Base-by-base conservation (phyloP, 2,113 vertebrate genomes). In the Salvator merianae region DNA sequence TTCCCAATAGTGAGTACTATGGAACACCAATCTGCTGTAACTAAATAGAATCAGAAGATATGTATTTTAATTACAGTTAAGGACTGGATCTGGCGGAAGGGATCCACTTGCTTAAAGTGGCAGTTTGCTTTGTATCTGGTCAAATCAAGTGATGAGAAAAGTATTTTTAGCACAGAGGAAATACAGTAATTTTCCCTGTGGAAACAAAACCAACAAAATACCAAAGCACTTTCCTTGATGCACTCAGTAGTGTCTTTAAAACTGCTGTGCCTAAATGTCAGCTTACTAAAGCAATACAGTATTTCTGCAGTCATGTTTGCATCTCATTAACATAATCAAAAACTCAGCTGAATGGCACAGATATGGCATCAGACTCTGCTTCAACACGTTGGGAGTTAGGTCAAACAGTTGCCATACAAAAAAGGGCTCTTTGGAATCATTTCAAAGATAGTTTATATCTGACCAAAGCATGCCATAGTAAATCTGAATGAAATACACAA, bases 1-100 rank as follows among this genome's bases (percentile, higher is more conserved):
- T 38, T 38, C 75, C 20, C 47, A n/a, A 34, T 53, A 43, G 65
- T 24, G n/a, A 77, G 9, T 77, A 6, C 62, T 74, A 53, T 22
- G 18, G 63, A 55, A 26, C 43, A 83, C 72, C 43, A 69, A 76
- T 53, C 53, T 55, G 73, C 63, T 55, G 40, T 36, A 40, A 83
- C 62, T 76, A 53, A 83, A 50, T 72, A 50, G 47, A 63, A 77
- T 69, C 28, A 55, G 66, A 18, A 76, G 63, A 84, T 3, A 14
- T 69, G 43, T 43, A 55, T 65, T 83, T 83, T 83, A 75, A 76
- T 69, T 84, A 77, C 73, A 84, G 38, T 77, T 77, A 84, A 77
- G 65, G 34, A n/a, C 26, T 75, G 43, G 63, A 84, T 68, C 82
- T 68, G 10, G 74, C 38, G 69, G 75, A 66, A 77, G 34, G 55